Base-by-base conservation (phyloP, 2,888 invertebrate species). In the Ligdia adustata region DNA sequence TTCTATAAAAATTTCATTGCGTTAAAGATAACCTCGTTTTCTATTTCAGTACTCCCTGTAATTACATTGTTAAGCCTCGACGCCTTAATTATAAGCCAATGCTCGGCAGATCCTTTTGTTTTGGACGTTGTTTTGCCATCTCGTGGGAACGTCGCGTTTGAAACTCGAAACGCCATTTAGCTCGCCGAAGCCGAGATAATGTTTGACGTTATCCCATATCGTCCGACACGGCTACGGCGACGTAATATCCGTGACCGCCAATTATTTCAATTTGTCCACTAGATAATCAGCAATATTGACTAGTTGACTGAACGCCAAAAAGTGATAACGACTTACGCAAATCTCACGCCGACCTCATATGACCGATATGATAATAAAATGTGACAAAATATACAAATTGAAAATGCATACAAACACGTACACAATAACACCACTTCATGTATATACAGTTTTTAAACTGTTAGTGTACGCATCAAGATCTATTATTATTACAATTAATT, bases 161-260 rank as follows among this genome's bases (percentile, higher is more conserved):
- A 13, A 26, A 47, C 35, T 35, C 35, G 35, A 41, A 47, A 7
- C 47, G 14, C 26, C 29, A 18, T 28, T 33, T 29, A 39, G 15
- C 34, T 39, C 24, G 26, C 9, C 24, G 29, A 35, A 41, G 35
- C 41, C 41, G 11, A 29, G 41, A 35, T 47, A 41, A 41, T 41
- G 35, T 35, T 47, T 41, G 41, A 32, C 29, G 40, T 47, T 33
- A 28, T 27, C 15, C 26, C 29, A 34, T 35, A 22, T 39, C 11
- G 32, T 45, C 20, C 20, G 26, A 27, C n/a, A n/a, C 15, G 15
- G 24, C 18, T 31, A 31, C 24, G 16, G 18, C 29, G 24, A 24
- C 35, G n/a, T 6, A 13, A 31, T 35, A 29, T 32, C 26, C 29
- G 41, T 37, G 35, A 41, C 47, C 26, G 41, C 13, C 47, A 41